Percentiles rank a stretch among this genome's conserved stretches.
phyloP scores from a whole-genome alignment of 1,140 invertebrate genomes.

The Plodia interpunctella region DNA sequence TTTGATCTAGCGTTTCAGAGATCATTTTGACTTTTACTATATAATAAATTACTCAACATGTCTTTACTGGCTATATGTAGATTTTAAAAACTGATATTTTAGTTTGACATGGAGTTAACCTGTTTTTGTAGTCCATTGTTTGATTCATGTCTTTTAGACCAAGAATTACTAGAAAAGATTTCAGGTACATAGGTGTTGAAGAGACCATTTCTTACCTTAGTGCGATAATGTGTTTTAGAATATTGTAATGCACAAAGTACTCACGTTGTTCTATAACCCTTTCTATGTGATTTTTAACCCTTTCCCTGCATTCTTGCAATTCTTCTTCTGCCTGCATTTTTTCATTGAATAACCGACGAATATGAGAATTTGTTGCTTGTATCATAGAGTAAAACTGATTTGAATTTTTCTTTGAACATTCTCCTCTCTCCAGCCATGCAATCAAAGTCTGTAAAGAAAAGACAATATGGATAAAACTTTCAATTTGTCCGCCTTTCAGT shows the following conservation, averaged over 20 bases:
- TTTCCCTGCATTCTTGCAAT: conserved; percentile 89
- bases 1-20: not conserved
- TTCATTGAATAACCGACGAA: conserved; percentile 88
- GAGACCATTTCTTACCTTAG: conserved; percentile 20
- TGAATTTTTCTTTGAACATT: conserved; percentile 92
- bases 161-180: not conserved
- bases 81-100: too few relatives aligned
- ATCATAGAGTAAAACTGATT: conserved; percentile 97
- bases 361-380: conserved; percentile 94
- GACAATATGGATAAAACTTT: not conserved
- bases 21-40: not conserved
- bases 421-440: conserved; percentile 94
- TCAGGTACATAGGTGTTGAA: too few relatives aligned
- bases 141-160: not conserved
- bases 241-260: conserved; percentile 40
- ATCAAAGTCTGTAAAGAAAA: conserved; percentile 81
- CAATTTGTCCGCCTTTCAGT: too few relatives aligned
- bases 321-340: conserved; percentile 93
- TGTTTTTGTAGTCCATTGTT: not conserved
- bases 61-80: not conserved
- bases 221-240: conserved; percentile 3
- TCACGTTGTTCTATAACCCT: conserved; percentile 92
- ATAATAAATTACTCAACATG: not conserved
- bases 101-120: not conserved
- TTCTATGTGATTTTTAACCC: conserved; percentile 89